Evolutionary conservation across 2,888 invertebrate species (phyloP).

Genomic region (Eupithecia insigniata): DNA sequence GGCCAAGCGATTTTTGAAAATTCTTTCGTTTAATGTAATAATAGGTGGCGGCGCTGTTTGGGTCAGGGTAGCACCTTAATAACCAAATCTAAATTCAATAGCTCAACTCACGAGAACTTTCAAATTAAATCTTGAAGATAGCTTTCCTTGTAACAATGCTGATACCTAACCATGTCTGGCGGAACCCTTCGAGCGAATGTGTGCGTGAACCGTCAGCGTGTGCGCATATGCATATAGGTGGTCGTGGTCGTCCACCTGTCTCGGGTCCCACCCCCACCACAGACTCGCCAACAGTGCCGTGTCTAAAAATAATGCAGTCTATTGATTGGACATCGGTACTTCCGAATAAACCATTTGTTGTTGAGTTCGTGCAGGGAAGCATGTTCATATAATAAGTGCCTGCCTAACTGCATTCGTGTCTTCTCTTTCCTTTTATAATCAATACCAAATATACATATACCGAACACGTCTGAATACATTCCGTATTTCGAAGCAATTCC

Average conservation of each 20-base stretch:
- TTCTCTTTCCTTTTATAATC: neutral
- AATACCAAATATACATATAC: neutral
- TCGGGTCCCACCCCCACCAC: neutral
- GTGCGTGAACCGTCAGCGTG: neutral
- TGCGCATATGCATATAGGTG: neutral
- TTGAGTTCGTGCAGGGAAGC: neutral
- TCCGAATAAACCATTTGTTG: neutral
- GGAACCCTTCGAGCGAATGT: neutral
- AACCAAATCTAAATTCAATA: too few species aligned
- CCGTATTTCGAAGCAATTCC: too few species aligned
- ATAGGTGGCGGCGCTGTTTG: too few species aligned
- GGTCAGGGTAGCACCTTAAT: too few species aligned
- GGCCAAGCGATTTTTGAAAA: too few species aligned
- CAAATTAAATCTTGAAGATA: neutral
- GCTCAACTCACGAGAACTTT: neutral
- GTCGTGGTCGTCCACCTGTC: neutral
- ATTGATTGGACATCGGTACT: constrained; percentile 1
- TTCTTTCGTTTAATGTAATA: too few species aligned
- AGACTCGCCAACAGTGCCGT: neutral
- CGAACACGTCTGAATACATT: too few species aligned
- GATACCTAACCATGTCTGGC: neutral
- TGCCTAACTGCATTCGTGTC: neutral
- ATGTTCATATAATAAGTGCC: neutral
- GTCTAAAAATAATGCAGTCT: constrained; percentile 11
- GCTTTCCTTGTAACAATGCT: neutral